phyloP scores from a whole-genome alignment of 2,797 vertebrate genomes.

The Oreochromis grahami region DNA sequence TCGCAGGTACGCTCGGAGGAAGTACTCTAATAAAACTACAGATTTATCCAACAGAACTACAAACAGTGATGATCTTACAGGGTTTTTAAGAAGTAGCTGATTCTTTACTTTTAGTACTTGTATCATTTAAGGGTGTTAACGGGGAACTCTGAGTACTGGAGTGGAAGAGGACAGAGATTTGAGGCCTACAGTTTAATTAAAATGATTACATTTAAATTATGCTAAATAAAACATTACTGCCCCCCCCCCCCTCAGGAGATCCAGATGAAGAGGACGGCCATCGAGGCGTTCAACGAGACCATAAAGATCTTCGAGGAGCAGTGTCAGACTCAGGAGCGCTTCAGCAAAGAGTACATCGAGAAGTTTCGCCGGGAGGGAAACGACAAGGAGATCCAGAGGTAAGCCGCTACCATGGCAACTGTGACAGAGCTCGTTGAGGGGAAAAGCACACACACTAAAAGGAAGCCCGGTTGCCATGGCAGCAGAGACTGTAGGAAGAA shows the following conservation, averaged over 20 bases:
- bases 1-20: slow-evolving; percentile 81
- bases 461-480: slow-evolving; percentile 11
- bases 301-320: slow-evolving; percentile 99
- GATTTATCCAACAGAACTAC: neutral
- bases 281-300: slow-evolving; percentile 98
- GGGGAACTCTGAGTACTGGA: neutral
- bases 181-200: neutral
- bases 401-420: slow-evolving; percentile 28
- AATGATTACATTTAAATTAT: neutral
- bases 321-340: slow-evolving; percentile 97
- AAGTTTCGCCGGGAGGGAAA: slow-evolving; percentile 89
- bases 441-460: neutral
- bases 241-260: slow-evolving; percentile 88
- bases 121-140: neutral
- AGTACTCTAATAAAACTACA: neutral
- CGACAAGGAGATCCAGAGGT: slow-evolving; percentile 92
- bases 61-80: neutral
- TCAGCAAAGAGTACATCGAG: slow-evolving; percentile 90
- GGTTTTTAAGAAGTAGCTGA: accelerated
- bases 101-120: neutral
- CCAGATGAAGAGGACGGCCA: slow-evolving; percentile 98
- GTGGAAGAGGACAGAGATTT: neutral
- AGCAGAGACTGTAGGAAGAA: neutral
- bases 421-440: neutral
- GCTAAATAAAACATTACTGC: neutral